Base-by-base conservation (phyloP, 2,888 invertebrate species). In the Lasioglossum morio region DNA sequence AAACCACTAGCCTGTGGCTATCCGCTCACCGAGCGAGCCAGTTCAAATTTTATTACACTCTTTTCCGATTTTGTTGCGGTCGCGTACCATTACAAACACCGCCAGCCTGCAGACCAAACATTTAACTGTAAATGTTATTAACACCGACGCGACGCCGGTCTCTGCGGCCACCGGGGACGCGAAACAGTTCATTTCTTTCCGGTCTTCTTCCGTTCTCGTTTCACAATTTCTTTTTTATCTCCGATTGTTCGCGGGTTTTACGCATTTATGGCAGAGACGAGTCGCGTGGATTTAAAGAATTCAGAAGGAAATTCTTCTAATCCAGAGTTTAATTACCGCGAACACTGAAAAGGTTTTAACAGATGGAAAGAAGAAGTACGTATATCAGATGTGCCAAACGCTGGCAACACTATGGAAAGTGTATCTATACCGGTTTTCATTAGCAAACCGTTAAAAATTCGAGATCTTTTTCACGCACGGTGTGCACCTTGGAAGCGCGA, bases 1-100 rank as follows among this genome's bases (percentile, higher is more conserved):
- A 82, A 77, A 82, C 84, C 82, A 46, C 76, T n/a, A 63, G 82
- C 27, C 82, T n/a, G 77, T 82, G 72, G 77, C 72, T 37, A 77
- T 66, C 30, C 83, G 72, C 53, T 63, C 46, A 43, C 69, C n/a
- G 48, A 30, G 27, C 43, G 57, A 27, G 23, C 8, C 30, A 69
- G 69, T 57, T 57, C 27, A 30, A 80, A 74, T 70, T 80, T 82
- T 74, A 74, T 43, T 57, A 46, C 74, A 4, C 57, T 80, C 74
- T 57, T 27, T 46, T 37, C 19, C 37, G 8, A 34, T 63, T 57
- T 57, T 66, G 72, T 57, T 48, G 53, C 16, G 66, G 30, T 34
- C 40, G n/a, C 66, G 10, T 8, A 30, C 53, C 2, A 8, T 16
- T 34, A 23, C 10, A 53, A 37, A 53, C 27, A 37, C 8, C 30